phyloP scores from a whole-genome alignment of 2,113 vertebrate species.

The Sterna hirundo region DNA sequence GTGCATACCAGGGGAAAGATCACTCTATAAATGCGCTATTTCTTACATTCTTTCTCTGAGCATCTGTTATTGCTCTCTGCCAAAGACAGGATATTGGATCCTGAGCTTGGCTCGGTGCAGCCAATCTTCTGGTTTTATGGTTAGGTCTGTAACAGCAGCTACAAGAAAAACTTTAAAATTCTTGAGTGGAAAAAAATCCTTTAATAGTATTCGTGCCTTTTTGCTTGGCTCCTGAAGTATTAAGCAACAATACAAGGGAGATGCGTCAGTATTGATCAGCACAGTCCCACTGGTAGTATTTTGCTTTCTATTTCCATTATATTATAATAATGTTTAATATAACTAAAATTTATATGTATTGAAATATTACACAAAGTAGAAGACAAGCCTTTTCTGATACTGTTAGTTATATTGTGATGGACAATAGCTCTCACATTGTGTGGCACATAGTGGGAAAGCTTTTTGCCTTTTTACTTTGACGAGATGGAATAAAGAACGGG shows the following conservation, averaged over 20 bases:
- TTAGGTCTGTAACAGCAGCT: not conserved
- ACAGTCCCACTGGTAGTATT: not conserved
- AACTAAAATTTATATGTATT: not conserved
- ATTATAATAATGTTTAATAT: not conserved
- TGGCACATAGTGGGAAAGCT: not conserved
- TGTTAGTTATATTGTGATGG: not conserved
- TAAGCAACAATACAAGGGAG: not conserved
- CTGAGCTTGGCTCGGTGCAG: constrained; percentile 13
- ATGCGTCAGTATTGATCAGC: not conserved
- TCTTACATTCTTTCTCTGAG: not conserved
- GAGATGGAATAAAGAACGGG: not conserved
- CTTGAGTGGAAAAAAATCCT: not conserved
- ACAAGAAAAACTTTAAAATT: constrained; percentile 6
- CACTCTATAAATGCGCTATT: not conserved
- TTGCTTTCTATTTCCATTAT: not conserved
- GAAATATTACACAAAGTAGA: not conserved
- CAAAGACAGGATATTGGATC: constrained; percentile 49
- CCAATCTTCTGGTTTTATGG: constrained; percentile 6
- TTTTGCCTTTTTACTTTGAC: not conserved
- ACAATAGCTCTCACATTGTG: not conserved
- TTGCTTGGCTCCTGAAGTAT: not conserved
- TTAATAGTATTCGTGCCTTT: not conserved
- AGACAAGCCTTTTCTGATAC: not conserved
- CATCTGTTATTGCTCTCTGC: constrained; percentile 40
- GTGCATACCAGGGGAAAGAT: constrained; percentile 33